Evolutionary conservation across 2,888 invertebrate genomes (phyloP), one percentile per base, ranked within the genome.

Genomic region (Tricholauxania praeusta): DNA sequence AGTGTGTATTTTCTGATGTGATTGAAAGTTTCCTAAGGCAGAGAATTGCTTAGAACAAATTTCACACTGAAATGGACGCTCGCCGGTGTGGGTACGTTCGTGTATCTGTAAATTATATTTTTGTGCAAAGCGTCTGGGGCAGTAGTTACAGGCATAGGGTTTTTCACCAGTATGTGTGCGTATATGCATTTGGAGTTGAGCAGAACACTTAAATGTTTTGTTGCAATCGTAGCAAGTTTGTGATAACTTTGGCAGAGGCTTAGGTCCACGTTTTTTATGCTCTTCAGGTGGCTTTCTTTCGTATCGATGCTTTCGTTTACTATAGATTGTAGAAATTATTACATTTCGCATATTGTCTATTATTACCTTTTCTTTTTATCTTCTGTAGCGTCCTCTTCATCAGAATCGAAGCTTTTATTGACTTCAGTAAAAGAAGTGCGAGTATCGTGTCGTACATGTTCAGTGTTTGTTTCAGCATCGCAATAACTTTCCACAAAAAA

Each of bases 41-140:
- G 90, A 89, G 82, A 91, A 91, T 77, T 89, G 89, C 82, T 91
- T 91, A 68, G 91, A 90, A 82, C 91, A 91, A 10, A 91, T 88
- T 82, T 91, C 91, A 84, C 91, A 91, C 74, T 91, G 91, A 78
- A 90, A 91, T 0, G 91, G 91, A 73, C 89, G 89, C 67, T 90
- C 91, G 0, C 87, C 87, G 0, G 91, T 91, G 75, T 91, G 91
- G 1, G 89, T 88, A 4, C 91, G 86, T 22, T 90, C 84, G 78
- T 91, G 91, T 75, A 91, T 90, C 5, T 90, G 89, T 0, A 91
- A 85, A 80, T 91, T 91, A 79, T 91, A 90, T 80, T 91, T 91
- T 78, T 91, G 91, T 1, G 90, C 89, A 78, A 91, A 91, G 8
- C 90, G 85, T 15, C 90, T 88, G 0, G 89, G 87, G 74, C 91